These are phyloP conservation scores for Palythoa caribaeorum DNA, from an alignment of 92 coral and sea anemone species.

Conservation along the genomic window DNA sequence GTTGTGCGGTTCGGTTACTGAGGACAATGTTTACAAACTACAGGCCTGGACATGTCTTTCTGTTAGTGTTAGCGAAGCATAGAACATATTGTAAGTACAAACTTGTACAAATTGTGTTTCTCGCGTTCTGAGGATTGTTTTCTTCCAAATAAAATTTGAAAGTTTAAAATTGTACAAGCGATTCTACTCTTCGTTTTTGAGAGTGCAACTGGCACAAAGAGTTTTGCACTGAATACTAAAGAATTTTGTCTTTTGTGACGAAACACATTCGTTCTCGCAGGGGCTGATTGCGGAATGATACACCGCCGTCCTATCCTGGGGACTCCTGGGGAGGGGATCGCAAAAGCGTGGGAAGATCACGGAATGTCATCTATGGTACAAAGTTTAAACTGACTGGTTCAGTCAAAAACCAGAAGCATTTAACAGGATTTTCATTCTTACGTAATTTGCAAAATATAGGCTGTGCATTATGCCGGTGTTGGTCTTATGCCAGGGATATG, in stretches of 20 bases:
- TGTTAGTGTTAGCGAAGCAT: background rate
- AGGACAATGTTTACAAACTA: slow-evolving; percentile 36
- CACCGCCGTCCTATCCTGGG: background rate
- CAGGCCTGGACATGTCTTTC: slow-evolving; percentile 38
- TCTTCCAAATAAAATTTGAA: background rate
- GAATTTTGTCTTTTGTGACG: slow-evolving; percentile 24
- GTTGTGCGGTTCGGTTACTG: slow-evolving; percentile 9
- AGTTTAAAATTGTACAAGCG: background rate
- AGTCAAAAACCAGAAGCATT: no score
- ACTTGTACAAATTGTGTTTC: background rate
- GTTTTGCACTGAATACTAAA: background rate
- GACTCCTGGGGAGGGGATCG: background rate
- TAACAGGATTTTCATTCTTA: no score
- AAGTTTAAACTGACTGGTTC: no score
- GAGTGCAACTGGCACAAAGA: background rate
- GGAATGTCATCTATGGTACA: background rate
- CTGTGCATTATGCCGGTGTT: no score
- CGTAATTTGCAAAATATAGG: no score
- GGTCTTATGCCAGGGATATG: no score
- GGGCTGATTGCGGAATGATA: background rate
- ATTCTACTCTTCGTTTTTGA: slow-evolving; percentile 7
- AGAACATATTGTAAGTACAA: background rate
- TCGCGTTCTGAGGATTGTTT: background rate
- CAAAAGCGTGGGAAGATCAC: slow-evolving; percentile 6
- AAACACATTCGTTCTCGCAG: background rate